These are phyloP conservation scores for Urophycis tenuis DNA, from an alignment of 2,797 vertebrate genomes.

Conservation along the genomic window DNA sequence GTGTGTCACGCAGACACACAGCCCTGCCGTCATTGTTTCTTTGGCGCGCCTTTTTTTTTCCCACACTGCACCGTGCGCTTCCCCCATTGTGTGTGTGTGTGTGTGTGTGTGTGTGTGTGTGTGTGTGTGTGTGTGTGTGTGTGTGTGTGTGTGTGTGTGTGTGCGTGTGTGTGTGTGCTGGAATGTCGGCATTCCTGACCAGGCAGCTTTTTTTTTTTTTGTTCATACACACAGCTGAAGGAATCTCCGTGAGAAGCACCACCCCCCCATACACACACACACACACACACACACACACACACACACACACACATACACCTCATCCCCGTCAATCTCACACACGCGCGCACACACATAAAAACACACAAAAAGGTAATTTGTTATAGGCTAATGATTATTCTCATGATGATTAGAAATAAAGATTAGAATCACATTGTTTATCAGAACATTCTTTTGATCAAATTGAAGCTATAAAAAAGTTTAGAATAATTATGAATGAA, in stretches of 20 bases:
- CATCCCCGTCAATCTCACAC: not conserved
- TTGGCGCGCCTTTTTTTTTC: constrained; percentile 20
- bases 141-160: constrained; percentile 4
- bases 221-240: constrained; percentile 16
- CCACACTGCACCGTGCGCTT: constrained; percentile 29
- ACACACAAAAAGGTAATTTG: not conserved
- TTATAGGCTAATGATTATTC: not conserved
- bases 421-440: too few species aligned
- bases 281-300: constrained; percentile 1
- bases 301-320: not conserved
- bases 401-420: not conserved
- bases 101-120: constrained; percentile 20
- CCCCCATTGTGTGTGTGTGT: constrained; percentile 23
- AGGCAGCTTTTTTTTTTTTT: constrained; percentile 24
- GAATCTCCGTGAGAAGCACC: constrained; percentile 11
- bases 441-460: too few species aligned
- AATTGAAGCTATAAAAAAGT: too few species aligned
- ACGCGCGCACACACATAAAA: too few species aligned
- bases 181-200: constrained; percentile 38
- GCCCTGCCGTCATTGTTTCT: constrained; percentile 21
- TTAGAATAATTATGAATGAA: too few species aligned
- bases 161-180: constrained; percentile 13
- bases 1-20: constrained; percentile 13
- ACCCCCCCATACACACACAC: constrained; percentile 2
- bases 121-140: constrained; percentile 1